Base-by-base conservation (phyloP, 2,888 invertebrate genomes). In the Mesorhabditis sp. region DNA sequence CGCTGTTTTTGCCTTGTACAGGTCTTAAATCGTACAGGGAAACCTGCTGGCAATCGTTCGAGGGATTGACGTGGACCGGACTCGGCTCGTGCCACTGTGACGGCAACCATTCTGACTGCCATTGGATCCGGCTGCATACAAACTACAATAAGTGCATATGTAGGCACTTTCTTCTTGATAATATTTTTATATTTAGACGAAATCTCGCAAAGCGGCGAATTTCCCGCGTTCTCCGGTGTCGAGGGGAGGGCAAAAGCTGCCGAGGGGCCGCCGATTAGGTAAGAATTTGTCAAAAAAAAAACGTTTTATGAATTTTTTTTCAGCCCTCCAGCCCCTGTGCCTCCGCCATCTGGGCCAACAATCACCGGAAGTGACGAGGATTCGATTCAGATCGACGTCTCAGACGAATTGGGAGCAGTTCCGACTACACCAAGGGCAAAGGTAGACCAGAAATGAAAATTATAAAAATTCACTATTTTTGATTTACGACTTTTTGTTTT, bases 101-200 rank as follows among this genome's bases (percentile, higher is more conserved):
- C 13, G 70, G 76, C 43, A 75, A 75, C 65, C 79, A 82, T 62
- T 80, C 80, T 41, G 85, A 85, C 71, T 85, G 85, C 66, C 85
- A 85, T 67, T 85, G 85, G 85, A 85, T 85, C 66, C 75, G 84
- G 7, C 74, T 85, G 62, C 84, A 83, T 66, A 85, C 85, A 62
- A 85, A 80, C 70, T 84, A 83, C 73, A 85, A 85, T 71, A 85
- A 85, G 70, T 85, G 85, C 74, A 84, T 85, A 42, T 85, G 83
- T 84, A 50, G 72, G 81, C n/a, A 42, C 41, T 15, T 28, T 6
- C n/a, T 66, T 62, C 45, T 62, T 62, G 44, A 50, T 43, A 44
- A 43, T 28, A 62, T 42, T 65, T 28, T 28, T 28, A 68, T 66
- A 68, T 76, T 28, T 71, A 77, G 77, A 78, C 66, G 78, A 78